Conservation (phyloP, 2,888 invertebrate genomes). For the Drosophila koepferae region DNA sequence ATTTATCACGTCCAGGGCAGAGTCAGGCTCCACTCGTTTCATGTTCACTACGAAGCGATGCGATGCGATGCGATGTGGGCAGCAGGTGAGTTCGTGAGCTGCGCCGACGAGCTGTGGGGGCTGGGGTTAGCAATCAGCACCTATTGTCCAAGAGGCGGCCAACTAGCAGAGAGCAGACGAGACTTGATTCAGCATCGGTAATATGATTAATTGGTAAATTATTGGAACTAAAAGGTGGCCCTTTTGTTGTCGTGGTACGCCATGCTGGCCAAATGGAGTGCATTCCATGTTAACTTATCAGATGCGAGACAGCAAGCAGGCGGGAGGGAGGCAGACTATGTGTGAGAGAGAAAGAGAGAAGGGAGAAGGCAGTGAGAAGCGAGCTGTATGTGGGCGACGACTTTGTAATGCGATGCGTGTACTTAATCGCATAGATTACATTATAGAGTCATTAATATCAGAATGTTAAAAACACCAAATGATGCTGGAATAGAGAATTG, state of each 20-base stretch:
- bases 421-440: slow-evolving; percentile 12
- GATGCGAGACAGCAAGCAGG: not conserved
- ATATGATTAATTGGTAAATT: slow-evolving; percentile 84
- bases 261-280: slow-evolving; percentile 35
- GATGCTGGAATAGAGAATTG: not conserved
- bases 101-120: slow-evolving; percentile 21
- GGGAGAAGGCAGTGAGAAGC: slow-evolving; percentile 6
- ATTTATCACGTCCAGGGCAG: slow-evolving; percentile 82
- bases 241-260: slow-evolving; percentile 56
- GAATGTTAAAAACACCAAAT: not conserved
- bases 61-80: slow-evolving; percentile 52
- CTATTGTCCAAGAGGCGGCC: slow-evolving; percentile 41
- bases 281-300: slow-evolving; percentile 43
- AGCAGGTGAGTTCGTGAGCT: slow-evolving; percentile 38
- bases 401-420: slow-evolving; percentile 20
- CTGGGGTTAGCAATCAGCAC: slow-evolving; percentile 80
- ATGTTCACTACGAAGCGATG: slow-evolving; percentile 55
- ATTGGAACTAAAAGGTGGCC: slow-evolving; percentile 79
- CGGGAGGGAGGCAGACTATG: not conserved
- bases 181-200: slow-evolving; percentile 52
- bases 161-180: slow-evolving; percentile 31
- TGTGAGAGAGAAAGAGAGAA: not conserved
- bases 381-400: slow-evolving; percentile 44
- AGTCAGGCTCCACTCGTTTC: slow-evolving; percentile 58
- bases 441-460: slow-evolving; percentile 18